Evolutionary conservation across 2,113 vertebrate species (phyloP).

Genomic region (Hippocampus barbouri): DNA sequence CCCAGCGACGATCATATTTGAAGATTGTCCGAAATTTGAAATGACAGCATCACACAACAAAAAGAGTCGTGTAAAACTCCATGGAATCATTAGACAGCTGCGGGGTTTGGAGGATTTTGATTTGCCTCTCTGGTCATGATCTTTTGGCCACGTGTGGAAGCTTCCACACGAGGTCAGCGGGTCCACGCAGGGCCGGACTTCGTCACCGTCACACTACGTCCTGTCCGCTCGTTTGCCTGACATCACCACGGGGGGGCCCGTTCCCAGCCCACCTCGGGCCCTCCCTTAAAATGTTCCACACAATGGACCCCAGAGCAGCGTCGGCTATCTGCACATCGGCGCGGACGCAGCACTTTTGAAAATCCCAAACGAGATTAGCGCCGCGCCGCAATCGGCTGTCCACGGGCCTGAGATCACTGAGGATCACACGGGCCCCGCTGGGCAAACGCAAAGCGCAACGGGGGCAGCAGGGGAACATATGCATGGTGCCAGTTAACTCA

Average conservation of each 20-base stretch:
- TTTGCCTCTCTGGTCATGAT: no score
- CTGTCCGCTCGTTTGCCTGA: conserved; percentile 60
- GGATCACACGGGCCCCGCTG: conserved; percentile 49
- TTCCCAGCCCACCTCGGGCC: conserved; percentile 24
- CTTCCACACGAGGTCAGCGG: no score
- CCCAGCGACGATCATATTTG: no score
- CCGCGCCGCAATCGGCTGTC: conserved; percentile 64
- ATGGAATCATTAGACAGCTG: no score
- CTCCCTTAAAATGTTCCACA: conserved; percentile 63
- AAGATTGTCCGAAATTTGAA: no score
- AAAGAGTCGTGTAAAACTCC: no score
- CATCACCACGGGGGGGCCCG: conserved; percentile 61
- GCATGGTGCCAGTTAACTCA: neutral
- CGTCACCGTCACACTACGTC: conserved; percentile 42
- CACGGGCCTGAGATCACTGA: conserved; percentile 35
- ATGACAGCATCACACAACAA: no score
- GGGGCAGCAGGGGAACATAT: neutral
- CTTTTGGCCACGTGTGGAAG: no score
- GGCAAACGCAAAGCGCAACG: conserved; percentile 27
- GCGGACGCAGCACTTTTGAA: conserved; percentile 76
- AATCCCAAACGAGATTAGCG: conserved; percentile 76
- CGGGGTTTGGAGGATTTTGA: no score
- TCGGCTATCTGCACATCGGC: conserved; percentile 70
- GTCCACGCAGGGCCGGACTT: neutral
- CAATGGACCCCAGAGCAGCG: conserved; percentile 54